Conservation (phyloP, 2,888 invertebrate genomes). For the Agrotis ipsilon region DNA sequence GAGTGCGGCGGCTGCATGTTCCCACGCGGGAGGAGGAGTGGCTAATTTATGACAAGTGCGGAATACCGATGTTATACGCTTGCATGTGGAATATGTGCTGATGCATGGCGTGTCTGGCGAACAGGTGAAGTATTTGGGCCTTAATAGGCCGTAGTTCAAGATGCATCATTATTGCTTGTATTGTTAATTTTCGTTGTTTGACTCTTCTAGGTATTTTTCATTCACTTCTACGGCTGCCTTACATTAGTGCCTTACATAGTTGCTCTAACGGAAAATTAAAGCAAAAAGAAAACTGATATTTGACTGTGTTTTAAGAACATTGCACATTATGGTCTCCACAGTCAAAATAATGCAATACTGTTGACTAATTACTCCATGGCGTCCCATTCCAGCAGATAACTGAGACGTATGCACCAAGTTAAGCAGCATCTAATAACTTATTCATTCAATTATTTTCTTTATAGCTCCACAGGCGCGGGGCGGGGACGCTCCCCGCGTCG, state of each 20-base stretch:
- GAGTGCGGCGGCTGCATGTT: conserved; percentile 55
- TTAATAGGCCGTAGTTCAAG: not conserved
- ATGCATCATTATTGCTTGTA: too few relatives aligned
- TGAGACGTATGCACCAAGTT: conserved; percentile 16
- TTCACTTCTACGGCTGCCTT: too few relatives aligned
- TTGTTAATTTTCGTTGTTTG: too few relatives aligned
- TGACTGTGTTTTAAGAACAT: not conserved
- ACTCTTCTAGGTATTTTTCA: too few relatives aligned
- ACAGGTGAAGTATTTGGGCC: not conserved
- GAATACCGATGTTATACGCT: conserved; percentile 26
- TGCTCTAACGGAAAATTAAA: not conserved
- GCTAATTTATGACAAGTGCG: conserved; percentile 39
- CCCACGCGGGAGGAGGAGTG: conserved; percentile 51
- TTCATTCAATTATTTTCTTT: conserved; percentile 45
- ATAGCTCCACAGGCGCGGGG: conserved; percentile 5
- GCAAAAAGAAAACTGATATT: not conserved
- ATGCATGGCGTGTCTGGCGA: conserved; percentile 8
- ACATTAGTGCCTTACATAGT: too few relatives aligned
- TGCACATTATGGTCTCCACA: not conserved
- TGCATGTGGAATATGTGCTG: conserved; percentile 31
- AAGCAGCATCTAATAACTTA: conserved; percentile 36
- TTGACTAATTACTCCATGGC: conserved; percentile 22
- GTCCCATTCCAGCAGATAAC: conserved; percentile 26
- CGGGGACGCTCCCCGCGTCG: not conserved
- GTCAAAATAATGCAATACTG: not conserved